Conservation (phyloP, 92 coral and sea anemone genomes). For the Ricordea florida region DNA sequence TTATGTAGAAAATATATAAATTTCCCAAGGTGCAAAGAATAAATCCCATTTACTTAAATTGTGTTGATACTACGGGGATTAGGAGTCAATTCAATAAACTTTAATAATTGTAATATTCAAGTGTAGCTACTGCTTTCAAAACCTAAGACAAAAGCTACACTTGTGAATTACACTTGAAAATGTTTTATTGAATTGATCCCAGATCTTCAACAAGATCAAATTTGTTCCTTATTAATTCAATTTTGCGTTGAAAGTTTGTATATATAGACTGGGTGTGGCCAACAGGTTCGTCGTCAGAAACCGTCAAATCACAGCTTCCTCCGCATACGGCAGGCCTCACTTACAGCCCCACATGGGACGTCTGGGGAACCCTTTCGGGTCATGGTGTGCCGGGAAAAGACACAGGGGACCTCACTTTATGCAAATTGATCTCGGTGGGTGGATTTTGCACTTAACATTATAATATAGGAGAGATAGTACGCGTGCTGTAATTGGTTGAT, state of each 20-base stretch:
- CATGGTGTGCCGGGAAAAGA: slow-evolving; percentile 80
- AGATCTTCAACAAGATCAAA: neutral
- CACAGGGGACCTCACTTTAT: slow-evolving; percentile 61
- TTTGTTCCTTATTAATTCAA: neutral
- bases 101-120: no score
- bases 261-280: slow-evolving; percentile 75
- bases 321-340: slow-evolving; percentile 58
- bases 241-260: slow-evolving; percentile 72
- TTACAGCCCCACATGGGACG: slow-evolving; percentile 88
- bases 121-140: no score
- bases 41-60: no score
- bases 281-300: slow-evolving; percentile 65
- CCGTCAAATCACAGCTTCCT: slow-evolving; percentile 86
- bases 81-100: no score
- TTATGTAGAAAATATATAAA: no score
- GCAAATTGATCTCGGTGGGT: slow-evolving; percentile 82
- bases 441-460: neutral
- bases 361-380: slow-evolving; percentile 68
- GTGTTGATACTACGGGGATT: no score
- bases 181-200: no score
- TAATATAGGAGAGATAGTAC: no score
- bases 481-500: no score
- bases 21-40: no score
- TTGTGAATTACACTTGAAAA: no score
- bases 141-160: no score